Evolutionary conservation across 2,113 vertebrate species (phyloP), one percentile per base, ranked within the genome.

Genomic region (Trogon surrucura): DNA sequence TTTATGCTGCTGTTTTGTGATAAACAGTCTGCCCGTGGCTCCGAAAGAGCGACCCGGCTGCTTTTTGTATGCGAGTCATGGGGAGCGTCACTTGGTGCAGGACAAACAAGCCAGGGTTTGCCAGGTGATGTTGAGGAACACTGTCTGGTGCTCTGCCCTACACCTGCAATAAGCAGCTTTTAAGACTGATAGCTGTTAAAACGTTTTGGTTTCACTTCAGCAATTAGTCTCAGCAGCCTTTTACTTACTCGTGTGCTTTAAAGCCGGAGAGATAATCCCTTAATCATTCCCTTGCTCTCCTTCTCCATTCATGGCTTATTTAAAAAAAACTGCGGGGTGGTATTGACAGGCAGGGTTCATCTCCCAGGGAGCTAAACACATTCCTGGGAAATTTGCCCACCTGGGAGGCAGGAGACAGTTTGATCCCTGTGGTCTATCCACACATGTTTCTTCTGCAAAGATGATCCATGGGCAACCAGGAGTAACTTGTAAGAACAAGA

Each of bases 141-240:
- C 9, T 6, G 6, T 16, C 53, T 21, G 54, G 8, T 48, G 62
- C 69, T 50, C 85, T 16, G 30, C 53, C 10, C 53, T 44, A 16
- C 51, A 50, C 80, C 70, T 77, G 53, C 53, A 45, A 77, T 9
- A 50, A 75, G 47, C 80, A 61, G 51, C 70, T 89, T 77, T 89
- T 61, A 70, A 77, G 58, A 44, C 48, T 9, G 5, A 84, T 53
- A 41, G 41, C 41, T 65, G 62, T 90, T 91, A 88, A 75, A 60
- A 80, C 36, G 85, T 65, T 75, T 74, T 5, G 0, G 57, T 91
- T 84, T 77, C 85, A 80, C 30, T 77, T 70, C 5, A 57, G 64
- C 89, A 91, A 80, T 85, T 91, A n/a, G 85, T 85, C 80, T 77
- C 93, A 30, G 47, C 51, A 66, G 70, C 41, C 36, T 71, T 66